phyloP scores from a whole-genome alignment of 2,113 vertebrate species.

The Ptilorrhoa leucosticta region DNA sequence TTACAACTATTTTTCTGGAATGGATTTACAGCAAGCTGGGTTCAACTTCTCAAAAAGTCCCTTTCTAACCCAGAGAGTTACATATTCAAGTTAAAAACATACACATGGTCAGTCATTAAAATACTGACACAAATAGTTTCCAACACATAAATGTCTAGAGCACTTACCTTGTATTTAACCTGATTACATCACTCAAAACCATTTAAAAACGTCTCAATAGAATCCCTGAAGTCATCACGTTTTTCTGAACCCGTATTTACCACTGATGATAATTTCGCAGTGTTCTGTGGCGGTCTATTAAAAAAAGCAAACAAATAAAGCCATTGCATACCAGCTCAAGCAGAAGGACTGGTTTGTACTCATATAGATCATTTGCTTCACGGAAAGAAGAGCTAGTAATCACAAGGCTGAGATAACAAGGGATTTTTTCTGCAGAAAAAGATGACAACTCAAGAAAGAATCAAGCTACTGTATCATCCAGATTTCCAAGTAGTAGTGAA shows the following conservation, averaged over 20 bases:
- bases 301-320: constrained; percentile 54
- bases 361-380: constrained; percentile 10
- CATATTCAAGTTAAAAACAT: neutral
- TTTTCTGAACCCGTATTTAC: constrained; percentile 21
- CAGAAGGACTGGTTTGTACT: constrained; percentile 34
- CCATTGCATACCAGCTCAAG: neutral
- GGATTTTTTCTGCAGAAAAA: constrained; percentile 39
- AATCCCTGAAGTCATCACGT: neutral
- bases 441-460: constrained; percentile 10
- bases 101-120: neutral
- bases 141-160: neutral
- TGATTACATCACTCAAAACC: constrained; percentile 35
- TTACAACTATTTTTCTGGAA: neutral
- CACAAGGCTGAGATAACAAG: constrained; percentile 40
- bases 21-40: neutral
- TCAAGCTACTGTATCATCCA: neutral
- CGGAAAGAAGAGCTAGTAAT: constrained; percentile 15
- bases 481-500: constrained; percentile 15
- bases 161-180: constrained; percentile 42
- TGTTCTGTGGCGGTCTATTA: constrained; percentile 18
- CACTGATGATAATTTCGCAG: neutral
- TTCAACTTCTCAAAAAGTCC: neutral
- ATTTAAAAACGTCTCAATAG: constrained; percentile 2
- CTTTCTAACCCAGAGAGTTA: neutral
- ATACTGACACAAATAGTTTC: constrained; percentile 24